These are phyloP conservation scores for Cephalopholis sonnerati DNA, from an alignment of 2,113 vertebrate species.

Conservation along the genomic window DNA sequence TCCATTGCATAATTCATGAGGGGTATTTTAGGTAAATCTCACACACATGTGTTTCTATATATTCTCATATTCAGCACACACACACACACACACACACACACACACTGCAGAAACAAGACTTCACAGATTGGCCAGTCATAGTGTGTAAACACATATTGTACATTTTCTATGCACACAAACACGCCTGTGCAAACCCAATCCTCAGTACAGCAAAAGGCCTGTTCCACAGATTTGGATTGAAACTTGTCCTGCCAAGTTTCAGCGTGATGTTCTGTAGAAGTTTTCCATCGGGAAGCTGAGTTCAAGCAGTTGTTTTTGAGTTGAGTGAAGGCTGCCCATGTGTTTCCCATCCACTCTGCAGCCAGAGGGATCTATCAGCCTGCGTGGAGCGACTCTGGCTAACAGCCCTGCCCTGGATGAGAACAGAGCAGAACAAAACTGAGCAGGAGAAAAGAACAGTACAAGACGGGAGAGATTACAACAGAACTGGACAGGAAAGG, in stretches of 20 bases:
- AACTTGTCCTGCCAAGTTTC: conserved; percentile 60
- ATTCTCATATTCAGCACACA: conserved; percentile 26
- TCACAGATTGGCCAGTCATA: conserved; percentile 21
- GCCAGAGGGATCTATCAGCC: conserved; percentile 72
- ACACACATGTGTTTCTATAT: conserved; percentile 11
- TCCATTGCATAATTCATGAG: conserved; percentile 68
- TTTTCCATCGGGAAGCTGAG: conserved; percentile 60
- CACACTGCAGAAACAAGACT: conserved; percentile 1
- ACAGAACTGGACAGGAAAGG: conserved; percentile 55
- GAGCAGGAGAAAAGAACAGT: conserved; percentile 30
- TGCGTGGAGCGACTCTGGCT: conserved; percentile 70
- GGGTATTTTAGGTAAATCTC: conserved; percentile 63
- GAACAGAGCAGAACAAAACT: conserved; percentile 49
- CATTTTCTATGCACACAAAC: conserved; percentile 35
- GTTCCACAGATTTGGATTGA: conserved; percentile 62
- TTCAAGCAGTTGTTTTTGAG: conserved; percentile 68
- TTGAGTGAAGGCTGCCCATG: conserved; percentile 76
- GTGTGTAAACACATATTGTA: conserved; percentile 38
- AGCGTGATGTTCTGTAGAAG: conserved; percentile 51
- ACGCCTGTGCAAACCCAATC: conserved; percentile 12
- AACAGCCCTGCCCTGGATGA: conserved; percentile 57
- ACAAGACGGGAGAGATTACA: conserved; percentile 50
- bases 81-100: conserved; percentile 25
- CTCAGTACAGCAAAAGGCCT: conserved; percentile 54
- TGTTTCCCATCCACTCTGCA: conserved; percentile 81